A percentile compares a stretch with the other conserved stretches of the same genome.
phyloP scores from a whole-genome alignment of 2,888 invertebrate species.

The Lymantria dispar region DNA sequence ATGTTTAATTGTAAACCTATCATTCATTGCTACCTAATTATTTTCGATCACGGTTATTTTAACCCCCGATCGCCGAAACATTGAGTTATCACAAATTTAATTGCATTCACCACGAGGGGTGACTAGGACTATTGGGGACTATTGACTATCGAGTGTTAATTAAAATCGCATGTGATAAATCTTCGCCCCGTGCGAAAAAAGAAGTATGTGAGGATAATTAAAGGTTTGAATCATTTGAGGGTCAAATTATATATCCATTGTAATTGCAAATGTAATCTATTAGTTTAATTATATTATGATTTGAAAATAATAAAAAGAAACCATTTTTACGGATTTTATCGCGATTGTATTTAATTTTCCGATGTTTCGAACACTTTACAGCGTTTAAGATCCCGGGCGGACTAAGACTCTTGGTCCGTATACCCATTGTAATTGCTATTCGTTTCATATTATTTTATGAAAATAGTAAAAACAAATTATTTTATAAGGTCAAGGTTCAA shows the following conservation, averaged over 20 bases:
- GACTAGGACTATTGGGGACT: slow-evolving; percentile 30
- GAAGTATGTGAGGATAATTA: slow-evolving; percentile 54
- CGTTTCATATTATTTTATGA: too few species aligned
- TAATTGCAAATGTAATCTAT: slow-evolving; percentile 19
- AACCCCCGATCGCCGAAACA: slow-evolving; percentile 22
- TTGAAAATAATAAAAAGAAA: too few species aligned
- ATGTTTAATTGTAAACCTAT: slow-evolving; percentile 14
- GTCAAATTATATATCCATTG: slow-evolving; percentile 30
- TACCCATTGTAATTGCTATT: too few species aligned
- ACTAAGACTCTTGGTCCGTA: too few species aligned
- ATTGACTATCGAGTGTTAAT: slow-evolving; percentile 65
- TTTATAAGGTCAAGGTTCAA: too few species aligned
- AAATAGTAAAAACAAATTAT: too few species aligned
- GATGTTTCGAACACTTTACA: too few species aligned
- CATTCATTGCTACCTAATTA: slow-evolving; percentile 18
- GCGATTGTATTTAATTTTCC: too few species aligned
- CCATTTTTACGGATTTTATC: too few species aligned
- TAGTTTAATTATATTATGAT: background rate
- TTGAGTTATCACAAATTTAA: slow-evolving; percentile 50
- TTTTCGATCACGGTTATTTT: slow-evolving; percentile 17
- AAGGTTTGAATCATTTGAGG: slow-evolving; percentile 42
- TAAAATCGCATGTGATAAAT: slow-evolving; percentile 69
- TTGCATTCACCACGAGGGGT: slow-evolving; percentile 39
- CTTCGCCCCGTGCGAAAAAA: slow-evolving; percentile 66
- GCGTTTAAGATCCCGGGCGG: too few species aligned